These are phyloP conservation scores for Cyprinodon tularosa DNA, from an alignment of 2,113 vertebrate genomes.

Conservation along the genomic window DNA sequence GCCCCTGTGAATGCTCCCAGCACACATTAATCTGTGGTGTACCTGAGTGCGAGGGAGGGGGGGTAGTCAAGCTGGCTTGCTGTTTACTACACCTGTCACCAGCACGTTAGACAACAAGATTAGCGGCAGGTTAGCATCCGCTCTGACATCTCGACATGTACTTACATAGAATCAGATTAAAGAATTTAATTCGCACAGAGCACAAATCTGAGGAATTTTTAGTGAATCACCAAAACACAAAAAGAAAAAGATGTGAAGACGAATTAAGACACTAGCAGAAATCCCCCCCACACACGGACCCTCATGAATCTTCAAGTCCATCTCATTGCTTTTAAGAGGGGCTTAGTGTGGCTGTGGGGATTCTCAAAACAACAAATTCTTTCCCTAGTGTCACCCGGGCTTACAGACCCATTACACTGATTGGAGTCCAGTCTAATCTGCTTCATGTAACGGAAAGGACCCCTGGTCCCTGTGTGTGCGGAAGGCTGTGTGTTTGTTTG, in stretches of 20 bases:
- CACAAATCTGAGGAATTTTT: constrained; percentile 16
- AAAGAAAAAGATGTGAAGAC: constrained; percentile 1
- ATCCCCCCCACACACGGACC: constrained; percentile 13
- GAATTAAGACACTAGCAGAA: constrained; percentile 20
- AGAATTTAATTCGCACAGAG: constrained; percentile 28
- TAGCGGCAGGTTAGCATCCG: constrained; percentile 76
- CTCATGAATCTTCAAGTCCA: constrained; percentile 57
- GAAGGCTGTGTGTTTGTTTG: constrained; percentile 1
- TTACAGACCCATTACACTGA: constrained; percentile 79
- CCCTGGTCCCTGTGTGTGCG: constrained; percentile 35
- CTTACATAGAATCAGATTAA: constrained; percentile 50
- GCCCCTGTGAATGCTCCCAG: constrained; percentile 73
- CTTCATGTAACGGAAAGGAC: constrained; percentile 62
- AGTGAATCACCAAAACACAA: constrained; percentile 34
- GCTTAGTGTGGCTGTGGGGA: constrained; percentile 70
- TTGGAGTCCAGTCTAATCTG: constrained; percentile 73
- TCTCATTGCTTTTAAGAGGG: constrained; percentile 71
- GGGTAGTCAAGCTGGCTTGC: constrained; percentile 65
- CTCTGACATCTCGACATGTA: constrained; percentile 57
- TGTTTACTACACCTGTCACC: constrained; percentile 81
- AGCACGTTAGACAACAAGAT: constrained; percentile 80
- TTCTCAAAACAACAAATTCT: constrained; percentile 72
- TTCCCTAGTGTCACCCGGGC: constrained; percentile 67
- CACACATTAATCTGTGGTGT: constrained; percentile 64
- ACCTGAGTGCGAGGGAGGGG: constrained; percentile 69